Conservation (phyloP, 2,888 invertebrate genomes). For the Coremacera marginata region DNA sequence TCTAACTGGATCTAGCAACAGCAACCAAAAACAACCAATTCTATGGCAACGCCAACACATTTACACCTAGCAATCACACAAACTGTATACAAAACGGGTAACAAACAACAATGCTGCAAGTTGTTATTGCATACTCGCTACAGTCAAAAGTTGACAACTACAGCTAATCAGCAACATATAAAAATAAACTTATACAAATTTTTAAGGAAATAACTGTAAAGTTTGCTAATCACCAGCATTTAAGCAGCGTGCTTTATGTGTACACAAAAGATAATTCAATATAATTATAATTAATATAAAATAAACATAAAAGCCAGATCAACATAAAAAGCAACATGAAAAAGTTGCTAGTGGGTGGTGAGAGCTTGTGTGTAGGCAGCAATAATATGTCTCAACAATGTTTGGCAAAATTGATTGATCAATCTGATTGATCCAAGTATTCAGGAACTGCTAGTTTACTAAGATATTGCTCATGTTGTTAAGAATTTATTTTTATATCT, state of each 20-base stretch:
- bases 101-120: background rate
- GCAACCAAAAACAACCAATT: background rate
- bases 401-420: too few relatives aligned
- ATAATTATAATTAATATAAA: background rate
- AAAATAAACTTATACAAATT: background rate
- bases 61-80: background rate
- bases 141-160: background rate
- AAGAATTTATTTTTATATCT: too few relatives aligned
- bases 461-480: too few relatives aligned
- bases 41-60: conserved; percentile 18
- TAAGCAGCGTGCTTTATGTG: too few relatives aligned
- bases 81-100: conserved; percentile 22
- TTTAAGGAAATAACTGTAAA: too few relatives aligned
- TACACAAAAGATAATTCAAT: too few relatives aligned
- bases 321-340: background rate
- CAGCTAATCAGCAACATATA: background rate
- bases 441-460: too few relatives aligned
- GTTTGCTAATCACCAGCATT: too few relatives aligned
- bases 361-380: too few relatives aligned
- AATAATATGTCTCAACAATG: too few relatives aligned
- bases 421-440: too few relatives aligned
- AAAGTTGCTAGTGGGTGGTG: too few relatives aligned
- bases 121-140: background rate
- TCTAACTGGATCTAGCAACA: background rate
- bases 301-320: background rate